phyloP scores from a whole-genome alignment of 1,140 invertebrate genomes.

The Coelopa frigida region DNA sequence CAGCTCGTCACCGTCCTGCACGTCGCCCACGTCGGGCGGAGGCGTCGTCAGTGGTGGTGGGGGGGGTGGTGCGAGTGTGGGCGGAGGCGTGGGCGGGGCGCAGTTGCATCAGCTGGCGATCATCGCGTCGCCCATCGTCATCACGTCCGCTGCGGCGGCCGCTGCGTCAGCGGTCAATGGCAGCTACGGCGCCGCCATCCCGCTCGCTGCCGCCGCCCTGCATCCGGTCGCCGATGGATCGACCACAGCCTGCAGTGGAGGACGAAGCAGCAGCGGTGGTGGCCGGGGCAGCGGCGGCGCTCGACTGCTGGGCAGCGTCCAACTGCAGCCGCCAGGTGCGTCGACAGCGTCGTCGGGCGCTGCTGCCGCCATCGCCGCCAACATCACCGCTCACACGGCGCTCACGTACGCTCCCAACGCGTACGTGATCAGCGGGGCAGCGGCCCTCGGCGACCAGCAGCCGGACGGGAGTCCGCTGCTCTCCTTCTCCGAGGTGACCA shows the following conservation, averaged over 20 bases:
- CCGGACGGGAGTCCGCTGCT: slow-evolving; percentile 69
- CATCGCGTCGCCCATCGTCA: slow-evolving; percentile 22
- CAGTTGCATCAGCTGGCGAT: slow-evolving; percentile 30
- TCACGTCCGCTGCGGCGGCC: slow-evolving; percentile 10
- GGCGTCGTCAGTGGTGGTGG: slow-evolving; percentile 24
- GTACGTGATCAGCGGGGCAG: slow-evolving; percentile 4
- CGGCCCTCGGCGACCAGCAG: slow-evolving; percentile 45
- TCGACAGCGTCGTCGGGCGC: slow-evolving; percentile 47
- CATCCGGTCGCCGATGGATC: slow-evolving; percentile 18
- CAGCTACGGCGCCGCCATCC: slow-evolving; percentile 21
- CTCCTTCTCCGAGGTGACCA: slow-evolving; percentile 78
- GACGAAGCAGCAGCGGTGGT: slow-evolving; percentile 15
- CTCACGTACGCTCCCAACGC: slow-evolving; percentile 13
- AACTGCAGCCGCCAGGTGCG: slow-evolving; percentile 20
- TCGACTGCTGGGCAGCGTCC: not conserved
- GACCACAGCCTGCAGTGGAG: slow-evolving; percentile 3
- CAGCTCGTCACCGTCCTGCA: slow-evolving; percentile 23
- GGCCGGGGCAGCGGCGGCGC: not conserved
- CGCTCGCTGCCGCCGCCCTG: slow-evolving; percentile 37
- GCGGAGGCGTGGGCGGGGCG: slow-evolving; percentile 14
- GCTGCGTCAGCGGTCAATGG: slow-evolving; percentile 5
- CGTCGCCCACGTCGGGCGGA: slow-evolving; percentile 15
- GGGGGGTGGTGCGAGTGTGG: slow-evolving; percentile 23
- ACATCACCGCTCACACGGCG: slow-evolving; percentile 44
- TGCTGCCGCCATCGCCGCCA: slow-evolving; percentile 38